Conservation (phyloP, 2,888 invertebrate species). For the Glaucopsyche alexis region DNA sequence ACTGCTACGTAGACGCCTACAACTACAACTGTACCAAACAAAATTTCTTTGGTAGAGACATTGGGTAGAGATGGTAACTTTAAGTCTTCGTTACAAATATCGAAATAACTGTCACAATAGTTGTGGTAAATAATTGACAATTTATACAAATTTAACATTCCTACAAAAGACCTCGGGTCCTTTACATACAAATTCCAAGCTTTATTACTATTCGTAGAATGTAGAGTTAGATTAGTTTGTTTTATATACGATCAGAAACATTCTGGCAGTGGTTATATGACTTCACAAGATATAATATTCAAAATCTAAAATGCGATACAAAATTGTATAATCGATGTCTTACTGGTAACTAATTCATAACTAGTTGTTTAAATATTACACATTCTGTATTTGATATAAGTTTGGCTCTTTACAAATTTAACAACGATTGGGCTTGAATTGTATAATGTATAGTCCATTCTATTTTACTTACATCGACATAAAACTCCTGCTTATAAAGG, state of each 20-base stretch:
- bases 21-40: background rate
- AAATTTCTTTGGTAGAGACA: background rate
- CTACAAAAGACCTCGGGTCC: background rate
- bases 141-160: slow-evolving; percentile 20
- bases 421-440: slow-evolving; percentile 17
- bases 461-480: background rate
- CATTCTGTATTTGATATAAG: slow-evolving; percentile 21
- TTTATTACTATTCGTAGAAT: background rate
- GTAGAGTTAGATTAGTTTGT: background rate
- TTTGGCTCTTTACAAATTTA: slow-evolving; percentile 22
- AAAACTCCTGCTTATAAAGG: background rate
- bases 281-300: slow-evolving; percentile 18
- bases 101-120: background rate
- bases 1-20: background rate
- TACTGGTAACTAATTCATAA: slow-evolving; percentile 27
- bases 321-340: slow-evolving; percentile 27
- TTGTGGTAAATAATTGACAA: slow-evolving; percentile 18
- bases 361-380: background rate
- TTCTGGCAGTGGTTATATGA: slow-evolving; percentile 20
- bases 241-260: slow-evolving; percentile 10
- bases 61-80: slow-evolving; percentile 5
- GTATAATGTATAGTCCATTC: background rate
- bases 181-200: slow-evolving; percentile 1
- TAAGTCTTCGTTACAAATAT: background rate
- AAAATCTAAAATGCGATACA: slow-evolving; percentile 27